Percentiles rank a stretch among this genome's conserved stretches.
Evolutionary conservation across 2,888 invertebrate genomes (phyloP).

Genomic region (Drosophila austrosaltans): DNA sequence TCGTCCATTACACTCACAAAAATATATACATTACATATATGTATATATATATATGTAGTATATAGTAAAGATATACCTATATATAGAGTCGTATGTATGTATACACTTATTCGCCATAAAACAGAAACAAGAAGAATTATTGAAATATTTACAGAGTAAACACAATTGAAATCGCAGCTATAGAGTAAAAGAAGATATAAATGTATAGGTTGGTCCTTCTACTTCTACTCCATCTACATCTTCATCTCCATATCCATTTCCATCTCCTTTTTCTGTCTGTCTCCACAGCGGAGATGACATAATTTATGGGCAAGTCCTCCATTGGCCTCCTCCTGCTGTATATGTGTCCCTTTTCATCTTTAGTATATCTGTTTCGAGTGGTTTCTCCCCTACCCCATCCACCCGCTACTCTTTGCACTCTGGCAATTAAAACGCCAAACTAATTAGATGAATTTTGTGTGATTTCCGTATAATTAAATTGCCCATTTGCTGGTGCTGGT

Average conservation of each 20-base stretch:
- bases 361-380: constrained; percentile 41
- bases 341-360: not conserved
- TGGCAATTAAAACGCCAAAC: constrained; percentile 76
- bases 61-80: not conserved
- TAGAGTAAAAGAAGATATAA: not conserved
- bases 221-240: not conserved
- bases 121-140: constrained; percentile 34
- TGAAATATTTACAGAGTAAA: constrained; percentile 49
- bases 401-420: not conserved
- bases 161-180: constrained; percentile 34
- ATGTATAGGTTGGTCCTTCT: not conserved
- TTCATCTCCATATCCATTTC: not conserved
- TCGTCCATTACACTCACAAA: not conserved
- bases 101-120: constrained; percentile 40
- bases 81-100: constrained; percentile 1
- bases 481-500: constrained; percentile 61
- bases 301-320: constrained; percentile 43
- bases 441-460: constrained; percentile 79
- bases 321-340: not conserved
- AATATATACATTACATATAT: not conserved
- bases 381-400: constrained; percentile 35
- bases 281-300: constrained; percentile 35
- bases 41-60: not conserved
- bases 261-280: not conserved
- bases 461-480: constrained; percentile 80